Conservation (phyloP, 1,140 invertebrate genomes). For the Tetraneura akinire region DNA sequence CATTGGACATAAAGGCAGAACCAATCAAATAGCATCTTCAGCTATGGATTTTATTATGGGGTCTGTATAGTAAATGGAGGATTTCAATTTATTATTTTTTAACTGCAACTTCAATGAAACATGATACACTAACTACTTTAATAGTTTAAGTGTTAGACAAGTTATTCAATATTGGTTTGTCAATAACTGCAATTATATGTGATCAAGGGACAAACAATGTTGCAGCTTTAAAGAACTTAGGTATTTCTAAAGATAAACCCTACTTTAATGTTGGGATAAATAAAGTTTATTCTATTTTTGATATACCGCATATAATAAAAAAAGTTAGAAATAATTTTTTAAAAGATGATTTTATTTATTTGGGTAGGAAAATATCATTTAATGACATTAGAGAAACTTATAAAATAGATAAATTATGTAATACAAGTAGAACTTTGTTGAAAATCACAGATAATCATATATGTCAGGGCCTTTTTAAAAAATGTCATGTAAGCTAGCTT, state of each 20-base stretch:
- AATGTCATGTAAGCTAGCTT: not conserved
- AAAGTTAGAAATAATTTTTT: not conserved
- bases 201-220: conserved; percentile 15
- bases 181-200: not conserved
- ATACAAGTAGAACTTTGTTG: too few species aligned
- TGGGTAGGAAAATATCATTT: not conserved
- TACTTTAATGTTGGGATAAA: conserved; percentile 5
- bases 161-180: too few species aligned
- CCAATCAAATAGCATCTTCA: too few species aligned
- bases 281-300: conserved; percentile 1
- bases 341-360: not conserved
- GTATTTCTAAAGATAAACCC: conserved; percentile 11
- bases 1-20: too few species aligned
- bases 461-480: not conserved
- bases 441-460: not conserved
- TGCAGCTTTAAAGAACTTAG: not conserved
- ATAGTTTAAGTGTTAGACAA: too few species aligned
- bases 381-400: not conserved
- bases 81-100: too few species aligned
- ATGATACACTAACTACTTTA: too few species aligned
- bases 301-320: conserved; percentile 7
- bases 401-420: too few species aligned
- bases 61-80: too few species aligned
- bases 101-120: too few species aligned
- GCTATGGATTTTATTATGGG: too few species aligned